Evolutionary conservation across 2,888 invertebrate genomes (phyloP).

Genomic region (Lepidocyrtoides sp.): DNA sequence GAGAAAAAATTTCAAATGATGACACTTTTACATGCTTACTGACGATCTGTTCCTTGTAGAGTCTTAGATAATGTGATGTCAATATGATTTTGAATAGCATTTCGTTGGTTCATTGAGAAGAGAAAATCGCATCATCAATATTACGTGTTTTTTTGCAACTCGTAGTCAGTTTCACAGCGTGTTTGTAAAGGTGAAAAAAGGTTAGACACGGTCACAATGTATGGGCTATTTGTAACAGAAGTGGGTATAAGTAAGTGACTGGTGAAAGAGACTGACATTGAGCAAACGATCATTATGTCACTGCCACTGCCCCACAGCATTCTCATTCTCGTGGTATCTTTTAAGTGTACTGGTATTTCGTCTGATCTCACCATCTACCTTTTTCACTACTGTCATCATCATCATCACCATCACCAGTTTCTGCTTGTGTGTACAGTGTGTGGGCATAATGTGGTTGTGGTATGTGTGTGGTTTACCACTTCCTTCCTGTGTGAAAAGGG

Average conservation of each 20-base stretch:
- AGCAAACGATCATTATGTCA: constrained; percentile 47
- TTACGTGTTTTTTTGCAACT: background rate
- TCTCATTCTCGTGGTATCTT: background rate
- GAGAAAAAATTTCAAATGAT: background rate
- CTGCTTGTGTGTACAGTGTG: constrained; percentile 3
- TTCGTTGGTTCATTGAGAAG: background rate
- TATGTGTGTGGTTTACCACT: constrained; percentile 41
- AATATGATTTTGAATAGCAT: background rate
- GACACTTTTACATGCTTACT: background rate
- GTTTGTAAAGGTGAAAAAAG: background rate
- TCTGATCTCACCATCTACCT: background rate
- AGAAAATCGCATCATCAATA: background rate
- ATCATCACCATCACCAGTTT: background rate
- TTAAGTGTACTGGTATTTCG: background rate
- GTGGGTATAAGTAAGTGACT: no score
- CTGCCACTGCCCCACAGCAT: background rate
- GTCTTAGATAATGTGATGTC: background rate
- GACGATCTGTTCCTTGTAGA: background rate
- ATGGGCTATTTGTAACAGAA: background rate
- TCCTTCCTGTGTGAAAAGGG: constrained; percentile 39
- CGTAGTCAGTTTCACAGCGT: no score
- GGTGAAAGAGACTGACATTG: constrained; percentile 6
- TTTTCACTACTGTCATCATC: background rate
- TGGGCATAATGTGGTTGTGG: background rate
- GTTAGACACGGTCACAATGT: background rate